Percentiles rank a stretch among this genome's conserved stretches.
Conservation (phyloP, 1,140 invertebrate species). For the Homarus americanus region DNA sequence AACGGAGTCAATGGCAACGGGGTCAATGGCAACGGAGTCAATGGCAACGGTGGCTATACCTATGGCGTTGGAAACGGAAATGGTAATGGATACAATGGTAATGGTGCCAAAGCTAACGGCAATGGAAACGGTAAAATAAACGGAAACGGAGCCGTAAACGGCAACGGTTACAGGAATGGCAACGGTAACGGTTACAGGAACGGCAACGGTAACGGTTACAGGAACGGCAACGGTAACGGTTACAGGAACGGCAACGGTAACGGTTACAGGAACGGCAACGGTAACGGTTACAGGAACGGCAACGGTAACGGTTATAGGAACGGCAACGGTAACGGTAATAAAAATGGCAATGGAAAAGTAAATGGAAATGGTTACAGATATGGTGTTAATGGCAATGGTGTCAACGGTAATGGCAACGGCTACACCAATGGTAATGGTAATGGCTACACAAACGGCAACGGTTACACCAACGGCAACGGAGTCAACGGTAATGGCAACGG, state of each 20-base stretch:
- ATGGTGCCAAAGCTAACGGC: neutral
- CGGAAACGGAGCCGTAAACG: neutral
- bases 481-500: slow-evolving; percentile 26
- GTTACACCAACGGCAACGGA: slow-evolving; percentile 6
- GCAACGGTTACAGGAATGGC: neutral
- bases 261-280: neutral
- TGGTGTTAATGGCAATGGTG: slow-evolving; percentile 21
- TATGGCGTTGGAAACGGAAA: neutral
- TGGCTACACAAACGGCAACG: neutral
- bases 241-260: neutral
- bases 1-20: slow-evolving; percentile 13
- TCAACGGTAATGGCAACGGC: slow-evolving; percentile 33
- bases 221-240: neutral
- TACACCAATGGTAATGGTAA: neutral
- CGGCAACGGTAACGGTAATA: neutral
- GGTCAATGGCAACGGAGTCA: neutral
- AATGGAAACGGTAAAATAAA: neutral
- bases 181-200: neutral
- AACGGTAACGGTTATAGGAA: neutral
- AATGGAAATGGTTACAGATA: slow-evolving; percentile 13
- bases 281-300: neutral
- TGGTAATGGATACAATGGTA: neutral
- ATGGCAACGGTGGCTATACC: neutral
- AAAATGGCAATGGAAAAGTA: neutral
- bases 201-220: neutral